Evolutionary conservation across 2,113 vertebrate genomes (phyloP).

Genomic region (Aleadryas rufinucha): DNA sequence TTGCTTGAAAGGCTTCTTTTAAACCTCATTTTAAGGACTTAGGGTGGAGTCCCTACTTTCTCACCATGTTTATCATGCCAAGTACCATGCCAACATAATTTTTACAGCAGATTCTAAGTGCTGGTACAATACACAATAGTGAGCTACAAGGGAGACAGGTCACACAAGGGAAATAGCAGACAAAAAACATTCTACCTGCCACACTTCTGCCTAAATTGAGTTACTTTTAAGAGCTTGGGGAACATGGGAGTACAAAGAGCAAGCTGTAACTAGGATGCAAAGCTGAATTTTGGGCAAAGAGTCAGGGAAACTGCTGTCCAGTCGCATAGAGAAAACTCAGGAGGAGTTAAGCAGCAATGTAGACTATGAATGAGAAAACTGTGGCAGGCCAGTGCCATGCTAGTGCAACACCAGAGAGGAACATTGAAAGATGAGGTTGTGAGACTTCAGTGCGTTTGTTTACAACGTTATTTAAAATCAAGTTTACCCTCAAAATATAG

Average conservation of each 20-base stretch:
- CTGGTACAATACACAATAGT: not conserved
- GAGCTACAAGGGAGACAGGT: not conserved
- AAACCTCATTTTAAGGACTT: not conserved
- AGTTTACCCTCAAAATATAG: not conserved
- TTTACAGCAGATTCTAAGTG: not conserved
- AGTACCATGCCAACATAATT: not conserved
- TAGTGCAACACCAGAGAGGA: not conserved
- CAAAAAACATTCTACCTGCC: not conserved
- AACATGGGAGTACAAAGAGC: not conserved
- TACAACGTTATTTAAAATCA: not conserved
- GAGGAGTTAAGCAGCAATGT: not conserved
- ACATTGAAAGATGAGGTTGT: not conserved
- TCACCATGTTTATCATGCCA: not conserved
- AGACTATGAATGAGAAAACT: not conserved
- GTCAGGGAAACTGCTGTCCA: not conserved
- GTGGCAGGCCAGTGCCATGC: not conserved
- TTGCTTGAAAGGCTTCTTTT: not conserved
- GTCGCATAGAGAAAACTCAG: not conserved
- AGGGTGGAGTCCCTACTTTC: not conserved
- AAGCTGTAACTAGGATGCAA: not conserved
- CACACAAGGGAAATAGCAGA: not conserved
- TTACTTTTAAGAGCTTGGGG: not conserved
- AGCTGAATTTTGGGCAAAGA: not conserved
- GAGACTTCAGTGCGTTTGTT: not conserved
- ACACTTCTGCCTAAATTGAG: not conserved